Conservation (phyloP, 2,797 vertebrate genomes). For the Leuciscus waleckii region DNA sequence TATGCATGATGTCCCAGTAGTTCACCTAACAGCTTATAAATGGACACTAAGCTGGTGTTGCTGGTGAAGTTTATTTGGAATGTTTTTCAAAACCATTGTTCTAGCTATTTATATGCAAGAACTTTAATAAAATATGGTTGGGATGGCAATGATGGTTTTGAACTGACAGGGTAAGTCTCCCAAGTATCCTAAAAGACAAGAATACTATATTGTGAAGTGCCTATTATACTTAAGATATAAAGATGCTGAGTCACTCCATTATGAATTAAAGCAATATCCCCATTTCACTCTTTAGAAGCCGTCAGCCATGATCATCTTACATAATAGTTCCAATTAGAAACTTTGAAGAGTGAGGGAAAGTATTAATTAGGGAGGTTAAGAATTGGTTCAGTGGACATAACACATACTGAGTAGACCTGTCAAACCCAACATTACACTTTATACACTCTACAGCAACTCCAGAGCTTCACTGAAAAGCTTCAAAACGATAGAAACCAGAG, state of each 20-base stretch:
- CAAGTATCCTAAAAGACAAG: not conserved
- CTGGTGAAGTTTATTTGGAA: not conserved
- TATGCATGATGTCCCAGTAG: not conserved
- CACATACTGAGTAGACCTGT: slow-evolving; percentile 63
- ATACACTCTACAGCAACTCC: slow-evolving; percentile 63
- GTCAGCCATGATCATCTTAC: slow-evolving; percentile 46
- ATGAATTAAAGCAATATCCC: not conserved
- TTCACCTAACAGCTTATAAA: not conserved
- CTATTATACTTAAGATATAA: not conserved
- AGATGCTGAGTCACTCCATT: not conserved
- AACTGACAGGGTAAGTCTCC: not conserved
- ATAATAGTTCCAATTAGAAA: slow-evolving; percentile 67
- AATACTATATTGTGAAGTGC: not conserved
- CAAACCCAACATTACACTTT: slow-evolving; percentile 63
- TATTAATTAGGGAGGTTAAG: slow-evolving; percentile 74
- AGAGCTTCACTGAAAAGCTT: slow-evolving; percentile 56
- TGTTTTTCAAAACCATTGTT: not conserved
- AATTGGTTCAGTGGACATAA: slow-evolving; percentile 66
- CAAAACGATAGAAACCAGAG: not conserved
- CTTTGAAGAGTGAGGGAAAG: slow-evolving; percentile 64
- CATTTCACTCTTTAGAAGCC: slow-evolving; percentile 17
- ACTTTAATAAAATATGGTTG: not conserved
- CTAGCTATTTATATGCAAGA: not conserved
- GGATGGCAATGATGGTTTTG: not conserved
- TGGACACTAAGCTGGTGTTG: not conserved